phyloP scores from a whole-genome alignment of 2,797 vertebrate genomes.

The Delichon dasypus region DNA sequence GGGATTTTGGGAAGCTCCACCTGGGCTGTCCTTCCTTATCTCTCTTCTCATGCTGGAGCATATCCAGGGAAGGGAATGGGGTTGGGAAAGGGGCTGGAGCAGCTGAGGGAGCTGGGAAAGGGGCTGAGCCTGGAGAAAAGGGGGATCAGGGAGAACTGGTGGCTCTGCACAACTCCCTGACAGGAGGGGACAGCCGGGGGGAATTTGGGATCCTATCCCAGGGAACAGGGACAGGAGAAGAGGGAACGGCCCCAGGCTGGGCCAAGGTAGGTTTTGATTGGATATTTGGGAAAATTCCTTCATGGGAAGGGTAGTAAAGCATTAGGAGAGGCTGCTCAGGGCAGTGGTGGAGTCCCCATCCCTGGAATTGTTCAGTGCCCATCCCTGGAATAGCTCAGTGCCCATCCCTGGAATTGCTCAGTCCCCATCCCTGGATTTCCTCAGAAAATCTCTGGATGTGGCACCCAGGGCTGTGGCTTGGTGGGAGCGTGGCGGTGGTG shows the following conservation, averaged over 20 bases:
- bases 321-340: neutral
- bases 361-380: neutral
- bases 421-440: neutral
- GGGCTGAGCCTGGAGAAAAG: neutral
- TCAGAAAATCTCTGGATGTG: fast-evolving
- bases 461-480: fast-evolving
- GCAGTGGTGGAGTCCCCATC: too few relatives aligned
- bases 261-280: fast-evolving
- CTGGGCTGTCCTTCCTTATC: neutral
- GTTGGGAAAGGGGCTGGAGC: fast-evolving
- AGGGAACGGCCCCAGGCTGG: neutral
- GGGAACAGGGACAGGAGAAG: neutral
- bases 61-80: fast-evolving
- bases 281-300: neutral
- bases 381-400: neutral
- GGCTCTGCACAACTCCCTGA: neutral
- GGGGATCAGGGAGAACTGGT: fast-evolving
- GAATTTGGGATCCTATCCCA: neutral
- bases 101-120: neutral
- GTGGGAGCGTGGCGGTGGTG: fast-evolving
- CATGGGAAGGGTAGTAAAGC: neutral
- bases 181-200: neutral
- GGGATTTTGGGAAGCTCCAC: fast-evolving
- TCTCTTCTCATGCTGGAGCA: fast-evolving
- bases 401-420: neutral